A percentile compares a stretch with the other conserved stretches of the same genome.
phyloP scores from a whole-genome alignment of 1,140 invertebrate genomes.

The Danaus plexippus region DNA sequence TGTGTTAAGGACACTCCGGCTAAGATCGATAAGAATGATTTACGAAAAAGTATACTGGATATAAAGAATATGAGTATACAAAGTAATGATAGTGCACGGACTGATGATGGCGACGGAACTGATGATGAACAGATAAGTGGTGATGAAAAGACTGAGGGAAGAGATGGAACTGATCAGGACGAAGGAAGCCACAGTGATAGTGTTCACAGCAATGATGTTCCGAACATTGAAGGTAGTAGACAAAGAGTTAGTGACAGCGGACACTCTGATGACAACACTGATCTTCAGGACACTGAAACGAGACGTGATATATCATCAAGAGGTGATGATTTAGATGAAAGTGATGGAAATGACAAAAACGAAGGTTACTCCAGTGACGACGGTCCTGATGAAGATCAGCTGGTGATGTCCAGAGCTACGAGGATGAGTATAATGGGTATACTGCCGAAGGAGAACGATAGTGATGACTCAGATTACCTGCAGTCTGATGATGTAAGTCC shows the following conservation, averaged over 20 bases:
- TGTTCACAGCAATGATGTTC: constrained; percentile 14
- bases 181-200: constrained; percentile 8
- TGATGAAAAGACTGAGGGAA: constrained; percentile 15
- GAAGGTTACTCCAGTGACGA: constrained; percentile 30
- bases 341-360: constrained; percentile 7
- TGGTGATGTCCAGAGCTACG: constrained; percentile 62
- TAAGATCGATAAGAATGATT: constrained; percentile 29
- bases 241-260: constrained; percentile 9
- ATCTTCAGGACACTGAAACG: neutral
- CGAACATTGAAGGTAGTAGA: constrained; percentile 1
- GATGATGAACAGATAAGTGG: constrained; percentile 24
- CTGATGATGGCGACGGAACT: constrained; percentile 17
- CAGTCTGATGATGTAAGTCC: constrained; percentile 63
- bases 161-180: constrained; percentile 20
- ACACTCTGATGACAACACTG: constrained; percentile 4
- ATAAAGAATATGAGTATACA: constrained; percentile 28
- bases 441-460: constrained; percentile 48
- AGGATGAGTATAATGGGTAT: constrained; percentile 67
- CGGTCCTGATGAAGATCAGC: constrained; percentile 49
- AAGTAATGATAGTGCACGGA: constrained; percentile 23
- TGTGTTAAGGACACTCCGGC: constrained; percentile 54
- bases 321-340: constrained; percentile 5
- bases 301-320: constrained; percentile 4
- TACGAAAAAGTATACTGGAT: constrained; percentile 12
- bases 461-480: constrained; percentile 66